A percentile compares a stretch with the other conserved stretches of the same genome.
phyloP scores from a whole-genome alignment of 2,113 vertebrate species.

The Atrichornis clamosus region DNA sequence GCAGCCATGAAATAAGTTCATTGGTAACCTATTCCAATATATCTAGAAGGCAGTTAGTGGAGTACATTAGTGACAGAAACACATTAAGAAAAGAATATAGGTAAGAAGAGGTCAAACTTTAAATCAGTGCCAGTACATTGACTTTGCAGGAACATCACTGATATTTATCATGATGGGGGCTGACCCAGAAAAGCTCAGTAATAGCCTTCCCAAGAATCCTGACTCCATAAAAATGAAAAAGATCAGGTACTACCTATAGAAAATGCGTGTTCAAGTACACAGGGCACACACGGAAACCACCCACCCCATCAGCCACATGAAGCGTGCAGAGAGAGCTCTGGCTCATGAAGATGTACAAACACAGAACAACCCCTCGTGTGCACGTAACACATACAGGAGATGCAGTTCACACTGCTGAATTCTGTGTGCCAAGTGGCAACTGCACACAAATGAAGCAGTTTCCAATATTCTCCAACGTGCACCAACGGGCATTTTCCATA shows the following conservation, averaged over 20 bases:
- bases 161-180: not conserved
- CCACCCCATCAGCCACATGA: not conserved
- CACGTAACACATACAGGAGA: rapidly evolving
- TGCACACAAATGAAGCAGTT: rapidly evolving
- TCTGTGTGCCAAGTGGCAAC: not conserved
- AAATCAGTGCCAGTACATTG: not conserved
- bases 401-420: not conserved
- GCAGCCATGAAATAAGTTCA: not conserved
- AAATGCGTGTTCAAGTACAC: not conserved
- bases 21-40: not conserved
- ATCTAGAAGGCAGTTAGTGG: not conserved
- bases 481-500: not conserved
- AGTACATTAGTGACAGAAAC: not conserved
- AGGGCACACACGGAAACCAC: rapidly evolving
- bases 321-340: not conserved
- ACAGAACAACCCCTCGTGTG: not conserved
- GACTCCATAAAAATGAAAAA: not conserved
- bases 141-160: not conserved
- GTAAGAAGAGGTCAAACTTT: not conserved
- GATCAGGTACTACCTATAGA: not conserved
- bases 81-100: not conserved
- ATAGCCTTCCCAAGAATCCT: not conserved
- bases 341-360: not conserved
- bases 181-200: not conserved
- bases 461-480: not conserved